phyloP scores from a whole-genome alignment of 1,140 invertebrate genomes.

The Sycophaga agraensis region DNA sequence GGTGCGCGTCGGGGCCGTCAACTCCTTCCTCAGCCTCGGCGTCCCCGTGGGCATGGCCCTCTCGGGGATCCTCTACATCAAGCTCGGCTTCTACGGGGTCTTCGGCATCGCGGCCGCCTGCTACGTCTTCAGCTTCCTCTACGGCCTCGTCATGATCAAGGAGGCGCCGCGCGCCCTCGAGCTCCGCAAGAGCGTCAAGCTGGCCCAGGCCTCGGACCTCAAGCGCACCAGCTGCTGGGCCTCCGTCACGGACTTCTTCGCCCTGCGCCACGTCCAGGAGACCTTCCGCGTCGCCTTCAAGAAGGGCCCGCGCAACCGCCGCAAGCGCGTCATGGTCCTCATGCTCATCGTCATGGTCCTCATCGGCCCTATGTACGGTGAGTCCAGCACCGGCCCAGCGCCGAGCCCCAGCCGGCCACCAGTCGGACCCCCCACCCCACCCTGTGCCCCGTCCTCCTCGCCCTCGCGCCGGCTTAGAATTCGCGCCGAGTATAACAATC shows the following conservation, averaged over 20 bases:
- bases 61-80: constrained; percentile 68
- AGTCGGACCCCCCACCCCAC: too few relatives aligned
- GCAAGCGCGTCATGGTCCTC: constrained; percentile 70
- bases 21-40: constrained; percentile 77
- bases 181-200: constrained; percentile 31
- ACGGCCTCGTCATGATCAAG: constrained; percentile 68
- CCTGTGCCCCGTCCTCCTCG: too few relatives aligned
- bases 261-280: constrained; percentile 70
- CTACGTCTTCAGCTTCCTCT: constrained; percentile 73
- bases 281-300: constrained; percentile 77
- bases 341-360: constrained; percentile 81
- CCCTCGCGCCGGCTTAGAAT: too few relatives aligned
- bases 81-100: constrained; percentile 79
- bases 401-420: too few relatives aligned
- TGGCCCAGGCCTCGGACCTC: not conserved
- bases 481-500: constrained; percentile 14
- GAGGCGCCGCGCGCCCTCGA: constrained; percentile 55
- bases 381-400: constrained; percentile 39
- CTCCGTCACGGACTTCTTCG: constrained; percentile 66
- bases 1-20: constrained; percentile 79
- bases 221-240: constrained; percentile 42
- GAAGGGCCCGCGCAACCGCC: constrained; percentile 69
- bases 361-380: constrained; percentile 79
- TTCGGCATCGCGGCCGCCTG: constrained; percentile 72
- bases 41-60: constrained; percentile 78